phyloP scores from a whole-genome alignment of 2,888 invertebrate genomes.

The Pammene fasciana region DNA sequence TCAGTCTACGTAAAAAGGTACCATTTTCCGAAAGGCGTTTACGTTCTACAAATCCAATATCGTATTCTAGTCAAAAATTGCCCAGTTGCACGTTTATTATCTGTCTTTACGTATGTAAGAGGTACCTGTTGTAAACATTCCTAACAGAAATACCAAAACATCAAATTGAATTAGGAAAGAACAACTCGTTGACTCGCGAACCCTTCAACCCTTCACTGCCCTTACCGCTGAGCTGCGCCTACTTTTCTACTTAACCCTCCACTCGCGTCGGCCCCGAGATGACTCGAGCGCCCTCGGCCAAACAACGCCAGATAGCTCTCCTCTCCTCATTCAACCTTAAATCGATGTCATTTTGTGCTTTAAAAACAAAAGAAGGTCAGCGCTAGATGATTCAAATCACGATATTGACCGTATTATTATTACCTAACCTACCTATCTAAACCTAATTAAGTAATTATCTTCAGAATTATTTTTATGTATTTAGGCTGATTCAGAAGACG shows the following conservation, averaged over 20 bases:
- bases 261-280: conserved; percentile 17
- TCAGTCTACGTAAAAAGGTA: no score
- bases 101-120: no score
- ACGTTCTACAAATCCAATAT: no score
- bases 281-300: conserved; percentile 19
- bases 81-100: no score
- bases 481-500: no score
- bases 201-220: conserved; percentile 46
- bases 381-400: background rate
- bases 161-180: conserved; percentile 29
- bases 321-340: conserved; percentile 25
- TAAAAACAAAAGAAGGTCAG: background rate
- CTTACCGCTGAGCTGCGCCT: conserved; percentile 42
- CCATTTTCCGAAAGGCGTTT: no score
- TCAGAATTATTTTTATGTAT: no score
- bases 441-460: no score
- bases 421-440: no score
- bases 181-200: conserved; percentile 41
- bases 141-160: conserved; percentile 9
- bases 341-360: conserved; percentile 8
- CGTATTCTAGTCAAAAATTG: no score
- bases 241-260: conserved; percentile 41
- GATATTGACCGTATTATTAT: background rate
- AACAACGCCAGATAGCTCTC: conserved; percentile 29
- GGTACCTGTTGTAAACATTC: background rate